Evolutionary conservation across 2,113 vertebrate species (phyloP).

Genomic region (Erythrocercus mccallii): DNA sequence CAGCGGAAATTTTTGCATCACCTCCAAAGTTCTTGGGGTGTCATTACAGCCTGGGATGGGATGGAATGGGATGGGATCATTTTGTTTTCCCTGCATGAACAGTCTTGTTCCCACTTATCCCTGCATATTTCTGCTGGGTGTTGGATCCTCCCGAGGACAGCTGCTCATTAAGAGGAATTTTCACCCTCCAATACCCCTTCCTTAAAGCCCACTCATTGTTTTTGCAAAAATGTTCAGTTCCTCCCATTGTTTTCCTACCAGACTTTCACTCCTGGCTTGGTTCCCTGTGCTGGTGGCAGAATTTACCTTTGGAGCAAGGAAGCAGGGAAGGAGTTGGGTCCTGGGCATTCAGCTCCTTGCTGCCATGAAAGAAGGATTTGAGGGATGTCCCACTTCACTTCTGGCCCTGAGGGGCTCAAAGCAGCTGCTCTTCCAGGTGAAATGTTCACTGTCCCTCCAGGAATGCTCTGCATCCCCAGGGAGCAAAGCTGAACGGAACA

Average conservation of each 20-base stretch:
- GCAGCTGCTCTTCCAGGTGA: background rate
- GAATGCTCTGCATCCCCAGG: background rate
- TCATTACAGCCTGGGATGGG: background rate
- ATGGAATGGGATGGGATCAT: background rate
- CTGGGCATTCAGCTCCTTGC: background rate
- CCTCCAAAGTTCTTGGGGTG: background rate
- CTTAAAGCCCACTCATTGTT: background rate
- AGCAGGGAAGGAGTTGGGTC: background rate
- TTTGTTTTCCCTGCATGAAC: background rate
- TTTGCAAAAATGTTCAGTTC: background rate
- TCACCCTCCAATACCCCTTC: background rate
- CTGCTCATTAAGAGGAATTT: background rate
- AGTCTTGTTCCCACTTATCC: background rate
- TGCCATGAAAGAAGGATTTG: background rate
- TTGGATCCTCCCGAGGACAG: background rate
- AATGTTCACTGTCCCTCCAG: background rate
- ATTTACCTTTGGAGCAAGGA: background rate
- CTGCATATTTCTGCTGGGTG: slow-evolving; percentile 25
- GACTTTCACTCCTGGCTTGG: background rate
- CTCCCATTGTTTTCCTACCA: background rate
- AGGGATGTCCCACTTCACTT: background rate
- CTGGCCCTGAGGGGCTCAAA: background rate
- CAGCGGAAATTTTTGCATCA: background rate
- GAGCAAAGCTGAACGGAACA: background rate
- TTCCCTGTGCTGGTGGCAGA: background rate